Percentiles rank a stretch among this genome's conserved stretches.
Evolutionary conservation across 2,888 invertebrate species (phyloP).

Genomic region (Chorisops tibialis): DNA sequence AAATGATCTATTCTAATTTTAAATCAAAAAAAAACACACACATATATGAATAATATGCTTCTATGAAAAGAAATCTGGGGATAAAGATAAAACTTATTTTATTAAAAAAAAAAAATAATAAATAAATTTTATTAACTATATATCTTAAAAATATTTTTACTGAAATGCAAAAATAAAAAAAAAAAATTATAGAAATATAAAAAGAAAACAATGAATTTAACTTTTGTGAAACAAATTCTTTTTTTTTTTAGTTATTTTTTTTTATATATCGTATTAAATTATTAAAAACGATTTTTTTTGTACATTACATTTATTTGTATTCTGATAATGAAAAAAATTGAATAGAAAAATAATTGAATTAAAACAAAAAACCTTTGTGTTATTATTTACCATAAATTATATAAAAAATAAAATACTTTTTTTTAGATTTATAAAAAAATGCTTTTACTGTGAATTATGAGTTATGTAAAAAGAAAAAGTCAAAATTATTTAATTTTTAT

Average conservation of each 20-base stretch:
- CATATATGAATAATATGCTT: slow-evolving; percentile 18
- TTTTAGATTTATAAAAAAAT: too few species aligned
- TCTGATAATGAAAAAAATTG: too few species aligned
- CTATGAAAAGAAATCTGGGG: slow-evolving; percentile 1
- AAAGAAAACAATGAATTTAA: neutral
- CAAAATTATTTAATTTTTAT: too few species aligned
- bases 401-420: too few species aligned
- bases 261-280: neutral
- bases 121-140: neutral
- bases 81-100: slow-evolving; percentile 2
- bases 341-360: too few species aligned
- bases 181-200: neutral
- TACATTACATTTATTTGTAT: too few species aligned
- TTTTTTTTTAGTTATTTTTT: neutral
- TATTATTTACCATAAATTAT: too few species aligned
- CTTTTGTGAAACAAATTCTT: neutral
- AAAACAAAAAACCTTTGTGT: too few species aligned
- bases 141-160: slow-evolving; percentile 3
- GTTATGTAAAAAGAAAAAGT: too few species aligned
- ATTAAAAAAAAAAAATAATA: neutral
- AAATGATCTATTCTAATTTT: slow-evolving; percentile 7
- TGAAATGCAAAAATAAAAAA: neutral
- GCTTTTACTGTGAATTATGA: too few species aligned
- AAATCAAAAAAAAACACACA: neutral
- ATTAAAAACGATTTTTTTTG: too few species aligned